Evolutionary conservation across 2,888 invertebrate species (phyloP), one percentile per base, ranked within the genome.

Genomic region (Heteromurus nitidus): DNA sequence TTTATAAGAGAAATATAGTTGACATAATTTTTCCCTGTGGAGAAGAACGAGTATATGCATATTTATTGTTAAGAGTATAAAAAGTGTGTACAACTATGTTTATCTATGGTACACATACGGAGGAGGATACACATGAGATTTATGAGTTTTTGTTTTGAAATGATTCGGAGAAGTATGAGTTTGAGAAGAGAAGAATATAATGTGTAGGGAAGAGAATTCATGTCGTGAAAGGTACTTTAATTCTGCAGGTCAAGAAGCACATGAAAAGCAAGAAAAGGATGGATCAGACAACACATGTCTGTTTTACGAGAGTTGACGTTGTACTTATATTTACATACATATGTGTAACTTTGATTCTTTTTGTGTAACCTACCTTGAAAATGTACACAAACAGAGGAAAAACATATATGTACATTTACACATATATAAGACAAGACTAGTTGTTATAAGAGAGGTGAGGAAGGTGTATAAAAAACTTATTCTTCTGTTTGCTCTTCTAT

Each of bases 291-390:
- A 58, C 24, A 24, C 58, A 42, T 60, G 20, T 50, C 28, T 68
- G 26, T 50, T 50, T 44, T 22, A 2, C 42, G 44, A 24, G 65
- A 24, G 16, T 42, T 42, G 42, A 44, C 30, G 20, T 30, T 24
- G 24, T 28, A 47, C 28, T 42, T 16, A 16, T 42, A 70, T 26
- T 24, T 74, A 36, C 20, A 22, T 64, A 22, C 36, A 53, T 64
- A 62, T 60, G 60, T 79, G 79, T 70, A 64, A 70, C 70, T 50
- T 64, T 70, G 70, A 79, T 70, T 79, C 79, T 36, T 13, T n/a
- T 36, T 70, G 79, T 64, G 53, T 42, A 79, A 53, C 70, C 64
- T 79, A 79, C 79, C 79, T 79, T 79, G 79, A 79, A 79, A 70
- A 55, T 79, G 79, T 79, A 79, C 79, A 79, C 79, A 79, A 50